phyloP scores from a whole-genome alignment of 2,797 vertebrate genomes.

The Ctenosaura bakeri region DNA sequence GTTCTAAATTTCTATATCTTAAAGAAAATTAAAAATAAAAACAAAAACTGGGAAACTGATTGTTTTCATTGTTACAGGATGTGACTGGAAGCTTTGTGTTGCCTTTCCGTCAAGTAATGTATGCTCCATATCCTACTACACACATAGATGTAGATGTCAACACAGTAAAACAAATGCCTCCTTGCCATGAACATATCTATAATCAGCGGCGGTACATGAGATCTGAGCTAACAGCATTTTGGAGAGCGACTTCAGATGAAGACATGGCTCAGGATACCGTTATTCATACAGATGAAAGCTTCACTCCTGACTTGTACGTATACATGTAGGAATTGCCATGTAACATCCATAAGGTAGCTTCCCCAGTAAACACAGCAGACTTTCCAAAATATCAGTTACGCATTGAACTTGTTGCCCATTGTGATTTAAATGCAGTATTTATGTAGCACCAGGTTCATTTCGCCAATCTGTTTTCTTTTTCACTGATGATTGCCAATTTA shows the following conservation, averaged over 20 bases:
- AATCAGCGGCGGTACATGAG: conserved; percentile 95
- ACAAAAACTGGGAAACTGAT: conserved; percentile 5
- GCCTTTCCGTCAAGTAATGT: conserved; percentile 97
- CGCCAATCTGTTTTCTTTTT: neutral
- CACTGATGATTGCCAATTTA: neutral
- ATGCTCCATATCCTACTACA: conserved; percentile 94
- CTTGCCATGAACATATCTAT: conserved; percentile 95
- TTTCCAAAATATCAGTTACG: neutral
- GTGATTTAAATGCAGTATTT: neutral
- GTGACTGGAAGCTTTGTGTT: conserved; percentile 95
- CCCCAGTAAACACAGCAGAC: neutral
- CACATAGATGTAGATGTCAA: conserved; percentile 98
- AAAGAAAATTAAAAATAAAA: too few species aligned
- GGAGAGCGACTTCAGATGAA: conserved; percentile 93
- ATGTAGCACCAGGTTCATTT: neutral
- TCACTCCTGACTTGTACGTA: conserved; percentile 95
- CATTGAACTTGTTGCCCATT: neutral
- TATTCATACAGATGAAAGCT: conserved; percentile 92
- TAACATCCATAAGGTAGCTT: neutral
- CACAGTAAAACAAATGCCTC: conserved; percentile 97
- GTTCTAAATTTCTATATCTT: neutral
- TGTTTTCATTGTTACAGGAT: conserved; percentile 83
- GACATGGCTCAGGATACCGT: conserved; percentile 91
- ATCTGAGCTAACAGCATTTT: conserved; percentile 90
- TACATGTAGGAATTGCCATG: neutral